These are phyloP conservation scores for Suillia variegata DNA, from an alignment of 2,888 invertebrate genomes.

Conservation along the genomic window DNA sequence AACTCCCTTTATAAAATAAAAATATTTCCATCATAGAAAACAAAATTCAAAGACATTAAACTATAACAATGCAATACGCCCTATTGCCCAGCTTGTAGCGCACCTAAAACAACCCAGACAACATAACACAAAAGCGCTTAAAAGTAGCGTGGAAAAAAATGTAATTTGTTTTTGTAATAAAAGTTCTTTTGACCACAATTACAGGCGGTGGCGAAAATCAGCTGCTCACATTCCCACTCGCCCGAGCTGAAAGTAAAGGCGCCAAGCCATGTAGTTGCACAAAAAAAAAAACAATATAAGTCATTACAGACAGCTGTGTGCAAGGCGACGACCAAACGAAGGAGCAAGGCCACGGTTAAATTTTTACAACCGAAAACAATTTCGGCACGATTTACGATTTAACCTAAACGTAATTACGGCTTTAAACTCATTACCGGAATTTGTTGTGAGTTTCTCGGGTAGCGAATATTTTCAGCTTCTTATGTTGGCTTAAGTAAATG, in stretches of 20 bases:
- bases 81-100: too few species aligned
- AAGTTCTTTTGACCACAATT: slow-evolving; percentile 29
- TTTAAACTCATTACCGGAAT: too few species aligned
- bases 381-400: too few species aligned
- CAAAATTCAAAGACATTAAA: too few species aligned
- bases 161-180: slow-evolving; percentile 50
- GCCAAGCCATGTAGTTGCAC: slow-evolving; percentile 12
- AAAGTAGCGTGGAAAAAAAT: slow-evolving; percentile 24
- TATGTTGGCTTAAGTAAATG: background rate
- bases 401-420: too few species aligned
- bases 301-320: background rate
- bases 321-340: background rate
- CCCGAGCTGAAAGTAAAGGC: background rate
- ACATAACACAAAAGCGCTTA: slow-evolving; percentile 24
- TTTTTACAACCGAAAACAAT: background rate
- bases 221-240: slow-evolving; percentile 47
- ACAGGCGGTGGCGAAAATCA: slow-evolving; percentile 38
- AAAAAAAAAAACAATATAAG: slow-evolving; percentile 3
- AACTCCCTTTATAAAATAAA: too few species aligned
- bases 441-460: too few species aligned
- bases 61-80: too few species aligned
- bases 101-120: slow-evolving; percentile 25
- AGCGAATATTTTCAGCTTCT: too few species aligned
- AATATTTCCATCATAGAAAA: background rate
- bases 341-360: background rate